A percentile compares a stretch with the other conserved stretches of the same genome.
These are phyloP conservation scores for Limosa lapponica DNA, from an alignment of 2,797 vertebrate species.

Conservation along the genomic window DNA sequence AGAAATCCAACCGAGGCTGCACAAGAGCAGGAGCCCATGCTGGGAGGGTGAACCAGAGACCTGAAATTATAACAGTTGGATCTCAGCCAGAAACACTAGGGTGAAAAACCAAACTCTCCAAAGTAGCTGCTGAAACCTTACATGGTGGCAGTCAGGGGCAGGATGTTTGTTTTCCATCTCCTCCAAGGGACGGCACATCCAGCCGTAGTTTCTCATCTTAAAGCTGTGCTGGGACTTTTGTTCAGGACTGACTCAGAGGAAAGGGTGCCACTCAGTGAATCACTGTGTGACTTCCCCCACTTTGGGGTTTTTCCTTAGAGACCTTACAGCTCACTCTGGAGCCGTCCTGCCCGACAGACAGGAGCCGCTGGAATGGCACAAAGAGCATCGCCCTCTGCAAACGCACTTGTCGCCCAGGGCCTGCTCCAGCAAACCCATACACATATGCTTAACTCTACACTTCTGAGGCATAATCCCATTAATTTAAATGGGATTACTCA, in stretches of 20 bases:
- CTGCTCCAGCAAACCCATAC: not conserved
- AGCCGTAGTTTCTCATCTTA: not conserved
- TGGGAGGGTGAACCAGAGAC: not conserved
- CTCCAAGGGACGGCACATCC: not conserved
- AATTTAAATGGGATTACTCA: conserved; percentile 65
- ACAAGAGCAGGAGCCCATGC: not conserved
- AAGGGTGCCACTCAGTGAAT: conserved; percentile 36
- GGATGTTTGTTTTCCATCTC: conserved; percentile 58
- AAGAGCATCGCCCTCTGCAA: not conserved
- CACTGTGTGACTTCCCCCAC: not conserved
- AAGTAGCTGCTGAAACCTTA: not conserved
- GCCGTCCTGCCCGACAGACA: accelerated
- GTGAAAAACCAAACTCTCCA: not conserved
- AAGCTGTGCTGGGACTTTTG: not conserved
- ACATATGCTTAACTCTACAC: conserved; percentile 59
- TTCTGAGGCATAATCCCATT: conserved; percentile 62
- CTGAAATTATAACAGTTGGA: conserved; percentile 5
- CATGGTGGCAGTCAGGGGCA: not conserved
- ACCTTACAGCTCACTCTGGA: not conserved
- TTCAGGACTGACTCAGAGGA: conserved; percentile 59
- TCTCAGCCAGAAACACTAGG: not conserved
- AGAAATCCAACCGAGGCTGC: not conserved
- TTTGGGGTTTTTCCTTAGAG: not conserved
- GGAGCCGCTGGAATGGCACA: not conserved
- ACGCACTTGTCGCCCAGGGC: accelerated